A percentile compares a stretch with the other conserved stretches of the same genome.
These are phyloP conservation scores for Lithobates pipiens DNA, from an alignment of 2,797 vertebrate genomes.

Conservation along the genomic window DNA sequence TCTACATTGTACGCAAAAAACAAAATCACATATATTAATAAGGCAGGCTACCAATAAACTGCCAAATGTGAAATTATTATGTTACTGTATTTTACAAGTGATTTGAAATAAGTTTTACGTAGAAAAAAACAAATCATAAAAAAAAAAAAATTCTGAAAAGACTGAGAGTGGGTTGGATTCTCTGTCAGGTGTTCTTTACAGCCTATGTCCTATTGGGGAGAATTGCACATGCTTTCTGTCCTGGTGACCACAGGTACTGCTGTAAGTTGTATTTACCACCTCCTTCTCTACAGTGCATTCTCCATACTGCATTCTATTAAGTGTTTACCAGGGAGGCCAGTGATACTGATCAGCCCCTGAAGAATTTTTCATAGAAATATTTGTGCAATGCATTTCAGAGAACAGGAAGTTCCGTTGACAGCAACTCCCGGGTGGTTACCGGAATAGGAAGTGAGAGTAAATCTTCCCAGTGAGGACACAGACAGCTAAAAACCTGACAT, in stretches of 20 bases:
- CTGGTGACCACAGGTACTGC: too few relatives aligned
- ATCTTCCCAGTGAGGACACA: too few relatives aligned
- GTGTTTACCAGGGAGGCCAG: not conserved
- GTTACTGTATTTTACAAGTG: not conserved
- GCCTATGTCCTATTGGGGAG: not conserved
- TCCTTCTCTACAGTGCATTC: not conserved
- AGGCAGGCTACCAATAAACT: not conserved
- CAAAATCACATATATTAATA: not conserved
- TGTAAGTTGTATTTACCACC: not conserved
- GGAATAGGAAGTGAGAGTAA: too few relatives aligned
- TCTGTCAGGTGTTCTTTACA: not conserved
- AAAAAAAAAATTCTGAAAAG: too few relatives aligned
- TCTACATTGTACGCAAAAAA: not conserved
- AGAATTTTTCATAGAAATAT: too few relatives aligned
- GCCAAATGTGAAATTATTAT: not conserved
- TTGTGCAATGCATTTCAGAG: too few relatives aligned
- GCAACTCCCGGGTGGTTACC: too few relatives aligned
- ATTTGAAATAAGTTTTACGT: not conserved
- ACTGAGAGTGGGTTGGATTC: not conserved
- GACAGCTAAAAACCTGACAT: too few relatives aligned
- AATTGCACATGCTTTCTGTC: not conserved
- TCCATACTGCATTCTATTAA: not conserved
- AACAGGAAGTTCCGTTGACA: too few relatives aligned
- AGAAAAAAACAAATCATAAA: not conserved
- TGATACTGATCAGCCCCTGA: too few relatives aligned